Evolutionary conservation across 2,888 invertebrate species (phyloP).

Genomic region (Acanthosoma haemorrhoidale): DNA sequence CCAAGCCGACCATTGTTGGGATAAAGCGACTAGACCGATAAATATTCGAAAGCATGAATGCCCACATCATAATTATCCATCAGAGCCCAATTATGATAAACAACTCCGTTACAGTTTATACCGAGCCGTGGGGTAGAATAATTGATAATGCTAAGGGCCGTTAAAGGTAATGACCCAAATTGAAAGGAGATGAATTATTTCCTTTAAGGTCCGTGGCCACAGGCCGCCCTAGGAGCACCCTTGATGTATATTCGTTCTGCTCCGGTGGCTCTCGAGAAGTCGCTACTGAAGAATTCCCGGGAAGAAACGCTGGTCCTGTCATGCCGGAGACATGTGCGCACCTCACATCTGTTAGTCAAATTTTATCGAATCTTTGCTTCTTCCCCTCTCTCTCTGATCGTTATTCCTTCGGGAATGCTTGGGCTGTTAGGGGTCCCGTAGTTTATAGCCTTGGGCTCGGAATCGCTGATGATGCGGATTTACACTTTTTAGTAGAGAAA

Average conservation of each 20-base stretch:
- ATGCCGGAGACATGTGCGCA: background rate
- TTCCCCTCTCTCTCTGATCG: background rate
- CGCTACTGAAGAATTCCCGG: background rate
- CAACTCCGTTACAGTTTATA: no score
- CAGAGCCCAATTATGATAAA: no score
- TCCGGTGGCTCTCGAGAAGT: background rate
- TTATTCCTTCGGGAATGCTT: background rate
- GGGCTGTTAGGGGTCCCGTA: background rate
- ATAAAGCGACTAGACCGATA: no score
- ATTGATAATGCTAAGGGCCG: no score
- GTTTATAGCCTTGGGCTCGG: no score
- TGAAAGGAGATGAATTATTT: background rate
- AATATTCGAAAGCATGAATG: no score
- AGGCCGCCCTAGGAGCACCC: background rate
- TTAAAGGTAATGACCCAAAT: no score
- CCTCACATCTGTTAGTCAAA: background rate
- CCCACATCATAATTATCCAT: no score
- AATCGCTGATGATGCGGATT: no score
- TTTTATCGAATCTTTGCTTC: background rate
- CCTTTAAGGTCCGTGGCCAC: background rate
- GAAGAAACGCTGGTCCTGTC: background rate
- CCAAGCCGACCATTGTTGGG: no score
- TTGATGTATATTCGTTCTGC: background rate
- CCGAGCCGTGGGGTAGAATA: no score
- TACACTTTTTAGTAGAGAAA: no score